A percentile compares a stretch with the other conserved stretches of the same genome.
These are phyloP conservation scores for Drosophila subquinaria DNA, from an alignment of 2,888 invertebrate genomes.

Conservation along the genomic window DNA sequence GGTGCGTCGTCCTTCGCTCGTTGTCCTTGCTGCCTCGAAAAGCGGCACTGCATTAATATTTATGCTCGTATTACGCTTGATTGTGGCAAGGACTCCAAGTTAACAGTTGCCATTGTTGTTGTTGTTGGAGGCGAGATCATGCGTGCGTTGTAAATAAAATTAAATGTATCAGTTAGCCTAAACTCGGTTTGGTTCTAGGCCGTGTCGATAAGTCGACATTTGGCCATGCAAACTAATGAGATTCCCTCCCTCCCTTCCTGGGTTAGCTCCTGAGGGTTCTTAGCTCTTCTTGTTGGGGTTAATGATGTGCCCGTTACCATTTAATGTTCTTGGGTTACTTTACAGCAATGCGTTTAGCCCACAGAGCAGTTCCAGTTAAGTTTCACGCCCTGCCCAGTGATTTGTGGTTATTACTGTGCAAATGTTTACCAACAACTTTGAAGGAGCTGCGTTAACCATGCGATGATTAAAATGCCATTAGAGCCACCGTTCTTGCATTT, in stretches of 20 bases:
- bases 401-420: constrained; percentile 54
- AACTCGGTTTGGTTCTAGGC: constrained; percentile 42
- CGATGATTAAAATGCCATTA: constrained; percentile 38
- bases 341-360: constrained; percentile 49
- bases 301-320: constrained; percentile 68
- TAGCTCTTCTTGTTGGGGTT: constrained; percentile 45
- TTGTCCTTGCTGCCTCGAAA: constrained; percentile 27
- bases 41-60: constrained; percentile 74
- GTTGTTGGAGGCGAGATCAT: constrained; percentile 50
- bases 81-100: constrained; percentile 46
- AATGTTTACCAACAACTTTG: constrained; percentile 40
- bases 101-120: constrained; percentile 14
- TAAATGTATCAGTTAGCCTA: constrained; percentile 73
- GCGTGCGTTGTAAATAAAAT: constrained; percentile 78
- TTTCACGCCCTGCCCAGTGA: constrained; percentile 48
- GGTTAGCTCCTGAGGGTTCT: constrained; percentile 23
- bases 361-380: constrained; percentile 24
- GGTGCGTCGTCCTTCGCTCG: constrained; percentile 48
- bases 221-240: constrained; percentile 63
- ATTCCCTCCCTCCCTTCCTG: constrained; percentile 36
- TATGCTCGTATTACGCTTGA: constrained; percentile 63
- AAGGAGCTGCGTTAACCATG: constrained; percentile 14
- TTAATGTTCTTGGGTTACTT: constrained; percentile 50
- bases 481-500: constrained; percentile 12
- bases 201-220: constrained; percentile 65